phyloP scores from a whole-genome alignment of 2,888 invertebrate species.

The Epistrophe grossulariae region DNA sequence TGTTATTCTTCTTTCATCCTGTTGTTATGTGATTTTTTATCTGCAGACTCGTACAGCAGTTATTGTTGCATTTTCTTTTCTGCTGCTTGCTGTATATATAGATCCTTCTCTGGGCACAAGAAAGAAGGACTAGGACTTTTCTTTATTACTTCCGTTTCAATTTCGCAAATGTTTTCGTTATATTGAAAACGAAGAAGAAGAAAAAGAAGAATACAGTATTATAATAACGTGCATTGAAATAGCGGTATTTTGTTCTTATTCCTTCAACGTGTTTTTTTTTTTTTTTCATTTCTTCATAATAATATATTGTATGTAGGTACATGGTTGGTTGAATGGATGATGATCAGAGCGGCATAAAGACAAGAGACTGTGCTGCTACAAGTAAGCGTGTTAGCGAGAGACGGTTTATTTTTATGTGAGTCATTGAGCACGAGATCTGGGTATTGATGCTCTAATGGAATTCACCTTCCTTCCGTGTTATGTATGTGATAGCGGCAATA shows the following conservation, averaged over 20 bases:
- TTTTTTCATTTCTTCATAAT: background rate
- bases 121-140: constrained; percentile 51
- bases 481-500: constrained; percentile 52
- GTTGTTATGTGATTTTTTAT: constrained; percentile 67
- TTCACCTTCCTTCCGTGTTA: constrained; percentile 65
- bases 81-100: background rate
- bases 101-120: background rate
- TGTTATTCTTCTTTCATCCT: constrained; percentile 54
- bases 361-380: constrained; percentile 10
- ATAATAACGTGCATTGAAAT: constrained; percentile 69
- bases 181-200: constrained; percentile 55
- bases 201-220: constrained; percentile 43
- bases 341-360: background rate
- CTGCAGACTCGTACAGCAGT: constrained; percentile 48
- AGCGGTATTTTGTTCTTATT: constrained; percentile 66
- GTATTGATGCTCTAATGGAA: constrained; percentile 74
- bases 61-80: constrained; percentile 65
- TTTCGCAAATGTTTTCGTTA: constrained; percentile 75
- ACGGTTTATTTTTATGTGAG: constrained; percentile 72
- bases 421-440: constrained; percentile 72
- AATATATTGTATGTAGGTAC: background rate
- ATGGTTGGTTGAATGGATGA: background rate
- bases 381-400: constrained; percentile 32
- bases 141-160: constrained; percentile 74
- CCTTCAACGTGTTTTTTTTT: constrained; percentile 10